Evolutionary conservation across 2,797 vertebrate species (phyloP), one percentile per base, ranked within the genome.

Genomic region (Cryptoprocta ferox): DNA sequence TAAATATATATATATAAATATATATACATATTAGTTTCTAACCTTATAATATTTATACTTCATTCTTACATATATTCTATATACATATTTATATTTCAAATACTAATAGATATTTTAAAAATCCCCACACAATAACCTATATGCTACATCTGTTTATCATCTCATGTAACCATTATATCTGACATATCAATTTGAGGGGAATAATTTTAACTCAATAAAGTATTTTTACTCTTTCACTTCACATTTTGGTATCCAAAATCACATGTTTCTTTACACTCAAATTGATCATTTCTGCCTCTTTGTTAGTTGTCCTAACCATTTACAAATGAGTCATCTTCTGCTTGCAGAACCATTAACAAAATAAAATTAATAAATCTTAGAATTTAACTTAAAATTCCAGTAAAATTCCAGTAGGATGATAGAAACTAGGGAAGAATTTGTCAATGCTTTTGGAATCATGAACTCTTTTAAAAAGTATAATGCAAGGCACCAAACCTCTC

Each of bases 211-310:
- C 12, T 90, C 30, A 76, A 1, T 92, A 37, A 85, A 95, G 2
- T 45, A 93, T 61, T 87, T 94, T 8, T 3, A 48, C 24, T 82
- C 21, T 96, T 94, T 83, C 61, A 82, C 4, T 97, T 92, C 32
- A 73, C 48, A 83, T 85, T 81, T 89, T 82, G 71, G 66, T 75
- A 28, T 26, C 37, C 30, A 75, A 82, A 87, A 79, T 59, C 24
- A 89, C 93, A 61, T 56, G 2, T 71, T 84, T 83, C 32, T 93
- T 85, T 80, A 79, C 8, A 37, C 8, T 68, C 88, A 35, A 85
- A 86, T 86, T 76, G 45, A 70, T 24, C 19, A 26, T 45, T 39
- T 73, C 5, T 65, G 66, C 18, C 4, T 83, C 66, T 87, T 59
- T 85, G 75, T 75, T 50, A 45, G 56, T 73, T 68, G 30, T 76